Conservation (phyloP, 2,888 invertebrate genomes). For the Blastobasis adustella region DNA sequence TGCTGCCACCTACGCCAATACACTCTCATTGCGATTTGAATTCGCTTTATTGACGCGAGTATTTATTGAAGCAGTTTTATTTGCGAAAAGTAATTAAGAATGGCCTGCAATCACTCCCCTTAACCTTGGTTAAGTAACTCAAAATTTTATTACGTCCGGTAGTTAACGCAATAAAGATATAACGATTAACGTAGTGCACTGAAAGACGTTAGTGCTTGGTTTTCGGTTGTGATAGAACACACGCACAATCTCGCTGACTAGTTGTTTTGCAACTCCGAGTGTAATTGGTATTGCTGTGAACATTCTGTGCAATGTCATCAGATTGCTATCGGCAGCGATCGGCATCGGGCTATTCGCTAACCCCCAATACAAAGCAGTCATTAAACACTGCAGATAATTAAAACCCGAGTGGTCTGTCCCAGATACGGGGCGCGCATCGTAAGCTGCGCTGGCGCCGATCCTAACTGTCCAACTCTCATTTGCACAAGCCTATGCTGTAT, state of each 20-base stretch:
- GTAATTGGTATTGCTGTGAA: too few relatives aligned
- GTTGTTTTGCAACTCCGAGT: too few relatives aligned
- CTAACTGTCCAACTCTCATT: slow-evolving; percentile 54
- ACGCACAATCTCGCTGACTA: too few relatives aligned
- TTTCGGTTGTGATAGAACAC: too few relatives aligned
- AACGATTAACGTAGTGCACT: too few relatives aligned
- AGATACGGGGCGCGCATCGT: slow-evolving; percentile 64
- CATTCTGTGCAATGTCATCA: neutral
- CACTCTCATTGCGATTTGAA: neutral
- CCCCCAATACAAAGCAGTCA: slow-evolving; percentile 35
- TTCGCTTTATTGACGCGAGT: neutral
- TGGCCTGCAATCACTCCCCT: neutral
- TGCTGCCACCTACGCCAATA: neutral
- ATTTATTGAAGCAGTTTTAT: neutral
- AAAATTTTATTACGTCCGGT: slow-evolving; percentile 3
- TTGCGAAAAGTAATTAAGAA: too few relatives aligned
- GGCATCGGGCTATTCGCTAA: neutral
- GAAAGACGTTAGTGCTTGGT: too few relatives aligned
- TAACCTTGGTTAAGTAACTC: slow-evolving; percentile 8
- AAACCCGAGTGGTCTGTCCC: slow-evolving; percentile 64
- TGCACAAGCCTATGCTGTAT: slow-evolving; percentile 2
- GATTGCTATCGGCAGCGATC: too few relatives aligned
- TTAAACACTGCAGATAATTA: slow-evolving; percentile 58
- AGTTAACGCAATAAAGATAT: neutral
- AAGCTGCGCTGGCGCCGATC: slow-evolving; percentile 60